Evolutionary conservation across 1,140 invertebrate species (phyloP), one percentile per base, ranked within the genome.

Genomic region (Drosophila triauraria): DNA sequence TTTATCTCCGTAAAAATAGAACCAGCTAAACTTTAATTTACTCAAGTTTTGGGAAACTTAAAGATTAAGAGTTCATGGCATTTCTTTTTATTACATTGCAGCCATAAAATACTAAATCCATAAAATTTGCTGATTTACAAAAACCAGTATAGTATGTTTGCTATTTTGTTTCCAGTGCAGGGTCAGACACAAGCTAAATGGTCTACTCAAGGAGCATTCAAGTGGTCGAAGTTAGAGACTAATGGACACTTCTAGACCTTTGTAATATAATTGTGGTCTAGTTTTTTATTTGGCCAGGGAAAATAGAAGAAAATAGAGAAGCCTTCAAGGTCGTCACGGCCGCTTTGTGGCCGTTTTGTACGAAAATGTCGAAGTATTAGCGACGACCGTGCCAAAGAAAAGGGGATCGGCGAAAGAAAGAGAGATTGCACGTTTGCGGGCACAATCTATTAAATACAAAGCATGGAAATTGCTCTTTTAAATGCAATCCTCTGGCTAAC

Each of bases 401-500:
- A 20, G n/a, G 7, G 42, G 25, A 68, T 40, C 40, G 40, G 15
- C 3, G 17, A 50, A 74, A 74, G 38, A 65, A 74, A 74, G 38
- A 65, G 47, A 75, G 12, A 46, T 30, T 15, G 23, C 20, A 35
- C 20, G 32, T 30, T 40, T 30, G 6, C 44, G 6, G 13, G 17
- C 63, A 58, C 43, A 58, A 48, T 71, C 53, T 54, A 40, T 71
- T 30, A 50, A 47, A 82, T 82, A 54, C 74, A 64, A 59, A 85
- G 70, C 79, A 82, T 65, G 72, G 42, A 53, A 79, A 86, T 70
- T 63, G 59, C 46, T 60, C 50, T 64, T 61, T 61, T 32, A 70
- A 61, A 69, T 53, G 75, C 64, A 75, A 27, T 75, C 46, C 62
- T 35, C 50, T 59, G 44, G 25, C 56, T 42, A 76, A 60, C 57